Base-by-base conservation (phyloP, 2,113 vertebrate species). In the Patagioenas fasciata region DNA sequence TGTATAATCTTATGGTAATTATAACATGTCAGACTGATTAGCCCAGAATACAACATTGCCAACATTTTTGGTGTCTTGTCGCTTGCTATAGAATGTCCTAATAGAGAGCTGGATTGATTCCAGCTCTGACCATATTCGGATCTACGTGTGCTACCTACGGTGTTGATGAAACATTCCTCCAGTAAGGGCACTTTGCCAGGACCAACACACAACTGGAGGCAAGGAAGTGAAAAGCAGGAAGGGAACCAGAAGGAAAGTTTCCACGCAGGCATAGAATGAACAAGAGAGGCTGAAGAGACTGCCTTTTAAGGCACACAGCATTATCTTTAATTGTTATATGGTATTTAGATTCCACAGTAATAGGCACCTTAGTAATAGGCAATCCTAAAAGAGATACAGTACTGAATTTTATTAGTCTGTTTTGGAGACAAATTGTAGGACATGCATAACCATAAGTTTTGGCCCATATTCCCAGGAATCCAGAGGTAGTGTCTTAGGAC, bases 181-280 rank as follows among this genome's bases (percentile, higher is more conserved):
- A 81, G 53, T 62, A 60, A 80, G 48, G 93, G 86, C 83, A 40
- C 54, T 84, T 79, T 92, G 72, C 85, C 88, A 91, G 73, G 53
- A 79, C 73, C 62, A 85, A 5, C 83, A 91, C 70, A 50, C 69
- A 91, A 77, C 91, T 92, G 91, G 83, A 82, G 88, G 66, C 1
- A 3, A 93, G 66, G 69, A 95, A 80, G 78, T 80, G 62, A 95
- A 95, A 93, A 82, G 83, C 85, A 88, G 84, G 90, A 95, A 92
- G 53, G 44, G 74, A 96, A 91, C 56, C 79, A 91, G 78, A 93
- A 89, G 54, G 77, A 69, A 93, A 70, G 73, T 91, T 93, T 84
- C 77, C 83, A 65, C 57, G 14, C 65, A 83, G 48, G 25, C n/a
- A 51, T 47, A 78, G 29, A 51, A 18, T 42, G 85, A 92, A 40